Evolutionary conservation across 2,888 invertebrate genomes (phyloP).

Genomic region (Dicyrtoma fusca): DNA sequence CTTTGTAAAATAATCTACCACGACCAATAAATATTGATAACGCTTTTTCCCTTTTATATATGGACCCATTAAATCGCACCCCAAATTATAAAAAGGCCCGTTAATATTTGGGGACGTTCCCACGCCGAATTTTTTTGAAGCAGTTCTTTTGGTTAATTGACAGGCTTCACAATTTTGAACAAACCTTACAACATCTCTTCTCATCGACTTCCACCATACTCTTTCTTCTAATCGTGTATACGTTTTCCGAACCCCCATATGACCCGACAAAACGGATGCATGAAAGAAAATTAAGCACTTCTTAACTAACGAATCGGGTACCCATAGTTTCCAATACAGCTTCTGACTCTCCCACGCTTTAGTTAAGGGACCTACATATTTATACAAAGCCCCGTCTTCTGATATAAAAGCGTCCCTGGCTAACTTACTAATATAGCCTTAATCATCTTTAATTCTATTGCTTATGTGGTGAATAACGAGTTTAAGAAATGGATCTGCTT

Average conservation of each 20-base stretch:
- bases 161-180: slow-evolving; percentile 41
- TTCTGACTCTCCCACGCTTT: slow-evolving; percentile 43
- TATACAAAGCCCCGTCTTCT: neutral
- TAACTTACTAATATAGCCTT: too few relatives aligned
- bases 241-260: slow-evolving; percentile 46
- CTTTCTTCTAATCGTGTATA: slow-evolving; percentile 37
- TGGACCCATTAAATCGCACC: slow-evolving; percentile 46
- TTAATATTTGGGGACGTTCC: slow-evolving; percentile 4
- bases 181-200: slow-evolving; percentile 32
- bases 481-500: neutral
- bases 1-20: slow-evolving; percentile 34
- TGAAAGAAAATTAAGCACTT: slow-evolving; percentile 37
- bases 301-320: slow-evolving; percentile 26
- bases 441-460: too few relatives aligned
- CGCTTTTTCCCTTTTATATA: slow-evolving; percentile 29
- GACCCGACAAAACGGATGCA: slow-evolving; percentile 27
- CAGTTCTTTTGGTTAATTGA: slow-evolving; percentile 26
- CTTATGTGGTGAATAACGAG: too few relatives aligned
- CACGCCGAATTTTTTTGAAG: neutral
- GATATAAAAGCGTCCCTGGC: neutral
- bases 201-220: slow-evolving; percentile 42
- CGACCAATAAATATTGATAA: slow-evolving; percentile 34
- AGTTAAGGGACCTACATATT: slow-evolving; percentile 29
- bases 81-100: slow-evolving; percentile 29
- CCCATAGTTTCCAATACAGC: slow-evolving; percentile 36